Evolutionary conservation across 2,888 invertebrate species (phyloP), one percentile per base, ranked within the genome.

Genomic region (Volucella zonaria): DNA sequence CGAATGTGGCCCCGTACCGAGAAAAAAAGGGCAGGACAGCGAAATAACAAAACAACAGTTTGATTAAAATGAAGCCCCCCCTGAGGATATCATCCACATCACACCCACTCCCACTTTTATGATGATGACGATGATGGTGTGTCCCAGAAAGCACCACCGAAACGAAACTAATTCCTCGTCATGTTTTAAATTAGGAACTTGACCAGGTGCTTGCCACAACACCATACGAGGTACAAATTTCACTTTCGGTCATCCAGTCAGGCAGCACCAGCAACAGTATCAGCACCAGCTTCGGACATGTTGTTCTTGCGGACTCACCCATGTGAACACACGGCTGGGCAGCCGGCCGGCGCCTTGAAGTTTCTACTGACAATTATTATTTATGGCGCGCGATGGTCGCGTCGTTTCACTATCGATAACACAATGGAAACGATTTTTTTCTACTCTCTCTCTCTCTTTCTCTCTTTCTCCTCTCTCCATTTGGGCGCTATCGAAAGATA

Each of bases 331-430:
- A 31, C 31, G 31, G 31, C 6, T 31, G 31, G 31, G 31, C 31
- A 31, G 31, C 31, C 31, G 31, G 31, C 31, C 31, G 47, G 43
- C 59, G 42, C 56, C 62, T 75, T 81, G 68, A 83, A 75, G 64
- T 74, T 70, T 79, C 79, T 42, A 73, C 73, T 81, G 31, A 77
- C 67, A 67, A 81, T 81, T 81, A 77, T 85, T 81, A 81, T 85
- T 85, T 85, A 85, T 85, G 68, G 81, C 38, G 31, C 4, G 31
- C 47, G 23, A 62, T 74, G 68, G 68, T 70, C 58, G 67, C 43
- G 14, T 54, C 77, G 58, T 74, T 67, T 76, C 59, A 49, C 75
- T 61, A 68, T 73, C 85, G 81, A 73, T 73, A 73, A 71, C 75
- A 85, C 81, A 76, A 81, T 83, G 70, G 66, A 71, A 23, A 54